A percentile compares a stretch with the other conserved stretches of the same genome.
Conservation (phyloP, 2,113 vertebrate genomes). For the Gymnogyps californianus region DNA sequence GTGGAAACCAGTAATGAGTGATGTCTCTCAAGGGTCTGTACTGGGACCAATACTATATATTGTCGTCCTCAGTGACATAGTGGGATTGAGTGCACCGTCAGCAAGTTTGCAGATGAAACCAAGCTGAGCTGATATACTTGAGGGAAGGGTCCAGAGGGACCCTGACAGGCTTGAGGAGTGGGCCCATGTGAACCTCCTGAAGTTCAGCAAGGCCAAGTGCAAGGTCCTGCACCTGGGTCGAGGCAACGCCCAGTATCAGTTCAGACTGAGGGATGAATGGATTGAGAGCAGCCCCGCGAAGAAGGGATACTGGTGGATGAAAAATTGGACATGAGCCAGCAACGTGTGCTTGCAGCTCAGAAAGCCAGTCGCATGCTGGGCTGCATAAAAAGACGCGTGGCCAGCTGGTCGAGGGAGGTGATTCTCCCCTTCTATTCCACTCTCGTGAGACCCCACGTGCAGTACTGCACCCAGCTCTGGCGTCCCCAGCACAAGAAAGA, state of each 20-base stretch:
- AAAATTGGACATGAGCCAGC: not conserved
- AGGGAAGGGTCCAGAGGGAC: no score
- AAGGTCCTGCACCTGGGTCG: not conserved
- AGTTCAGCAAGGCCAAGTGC: not conserved
- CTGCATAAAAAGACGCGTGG: not conserved
- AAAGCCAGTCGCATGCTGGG: not conserved
- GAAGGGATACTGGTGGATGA: not conserved
- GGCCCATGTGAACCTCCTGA: not conserved
- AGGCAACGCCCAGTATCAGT: not conserved
- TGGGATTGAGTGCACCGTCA: not conserved
- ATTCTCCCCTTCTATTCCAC: not conserved
- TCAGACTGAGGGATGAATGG: not conserved
- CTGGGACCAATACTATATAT: not conserved
- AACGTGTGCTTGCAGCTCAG: not conserved
- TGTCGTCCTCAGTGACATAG: not conserved
- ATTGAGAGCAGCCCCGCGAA: not conserved
- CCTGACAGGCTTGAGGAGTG: not conserved
- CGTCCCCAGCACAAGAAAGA: not conserved
- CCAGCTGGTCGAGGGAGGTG: no score
- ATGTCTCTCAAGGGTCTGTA: not conserved
- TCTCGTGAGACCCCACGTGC: not conserved
- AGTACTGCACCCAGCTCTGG: not conserved
- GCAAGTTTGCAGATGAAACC: not conserved
- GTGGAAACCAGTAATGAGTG: not conserved
- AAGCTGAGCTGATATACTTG: not conserved